Base-by-base conservation (phyloP, 2,888 invertebrate species). In the Hesperia comma region DNA sequence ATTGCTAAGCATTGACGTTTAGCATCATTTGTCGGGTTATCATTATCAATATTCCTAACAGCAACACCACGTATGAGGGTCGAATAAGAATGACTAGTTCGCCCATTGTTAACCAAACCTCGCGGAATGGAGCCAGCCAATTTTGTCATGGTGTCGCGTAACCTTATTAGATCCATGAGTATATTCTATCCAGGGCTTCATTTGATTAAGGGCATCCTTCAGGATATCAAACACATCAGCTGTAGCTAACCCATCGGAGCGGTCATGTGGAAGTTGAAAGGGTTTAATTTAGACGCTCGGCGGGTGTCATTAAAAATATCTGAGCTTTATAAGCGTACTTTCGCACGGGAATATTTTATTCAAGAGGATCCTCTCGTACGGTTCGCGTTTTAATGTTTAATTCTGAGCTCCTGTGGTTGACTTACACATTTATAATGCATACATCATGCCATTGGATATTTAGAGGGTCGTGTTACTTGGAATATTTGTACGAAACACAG, bases 11-110 rank as follows among this genome's bases (percentile, higher is more conserved):
- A 1, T 26, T 70, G 72, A 68, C 71, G 75, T 69, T 74, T 70
- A 74, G 33, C 70, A 67, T 70, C 68, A 72, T 66, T 67, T 70
- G 82, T 69, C 75, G 81, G 76, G 74, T 85, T 77, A 79, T 69
- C 72, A 69, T 74, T 69, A 87, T 90, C 81, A 87, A 81, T 88
- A 91, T 92, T 88, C 91, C 77, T 75, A 75, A 77, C 82, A 83
- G 73, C 77, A 71, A 69, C 62, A 76, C 71, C 71, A 73, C 64
- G 74, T 79, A 79, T 77, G 80, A 78, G 76, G 70, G 74, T 75
- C 78, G 85, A 86, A 89, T 88, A 81, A 79, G 80, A 87, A 91
- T 86, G 79, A 85, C 74, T 81, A 61, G 61, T 37, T 46, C 51
- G 64, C 63, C 72, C 79, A 86, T 86, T 87, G 85, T 86, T 77